These are phyloP conservation scores for Saccostrea glomerata DNA, from an alignment of 1,140 invertebrate genomes.

Conservation along the genomic window DNA sequence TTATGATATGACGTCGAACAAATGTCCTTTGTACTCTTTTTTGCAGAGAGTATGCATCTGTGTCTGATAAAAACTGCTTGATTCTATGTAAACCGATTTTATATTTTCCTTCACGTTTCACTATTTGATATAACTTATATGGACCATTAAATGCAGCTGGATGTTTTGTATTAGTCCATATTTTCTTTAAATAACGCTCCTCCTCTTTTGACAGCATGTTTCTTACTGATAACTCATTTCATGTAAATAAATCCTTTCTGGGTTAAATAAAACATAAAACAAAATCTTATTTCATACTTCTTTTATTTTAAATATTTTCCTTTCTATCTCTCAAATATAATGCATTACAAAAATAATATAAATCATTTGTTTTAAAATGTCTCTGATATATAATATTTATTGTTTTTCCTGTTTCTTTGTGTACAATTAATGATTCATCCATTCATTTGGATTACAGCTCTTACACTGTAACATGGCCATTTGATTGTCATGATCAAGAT, in stretches of 20 bases:
- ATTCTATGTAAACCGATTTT: constrained; percentile 33
- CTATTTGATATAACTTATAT: constrained; percentile 26
- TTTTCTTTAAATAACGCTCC: not conserved
- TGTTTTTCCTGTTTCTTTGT: not conserved
- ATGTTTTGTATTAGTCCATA: not conserved
- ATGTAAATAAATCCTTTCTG: too few relatives aligned
- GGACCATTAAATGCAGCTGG: not conserved
- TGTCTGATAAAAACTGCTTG: constrained; percentile 41
- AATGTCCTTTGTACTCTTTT: constrained; percentile 17
- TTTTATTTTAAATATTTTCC: not conserved
- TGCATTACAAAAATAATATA: too few relatives aligned
- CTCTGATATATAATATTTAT: too few relatives aligned
- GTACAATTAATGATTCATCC: not conserved
- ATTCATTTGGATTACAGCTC: constrained; percentile 18
- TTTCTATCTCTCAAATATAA: too few relatives aligned
- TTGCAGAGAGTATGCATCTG: constrained; percentile 27
- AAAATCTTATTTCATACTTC: too few relatives aligned
- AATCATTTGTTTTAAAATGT: too few relatives aligned
- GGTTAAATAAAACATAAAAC: too few relatives aligned
- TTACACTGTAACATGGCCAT: not conserved
- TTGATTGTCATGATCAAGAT: not conserved
- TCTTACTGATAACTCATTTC: not conserved
- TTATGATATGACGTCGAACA: not conserved
- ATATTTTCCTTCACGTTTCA: constrained; percentile 46
- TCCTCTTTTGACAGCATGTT: not conserved